phyloP scores from a whole-genome alignment of 2,797 vertebrate species.

The Cuniculus paca region DNA sequence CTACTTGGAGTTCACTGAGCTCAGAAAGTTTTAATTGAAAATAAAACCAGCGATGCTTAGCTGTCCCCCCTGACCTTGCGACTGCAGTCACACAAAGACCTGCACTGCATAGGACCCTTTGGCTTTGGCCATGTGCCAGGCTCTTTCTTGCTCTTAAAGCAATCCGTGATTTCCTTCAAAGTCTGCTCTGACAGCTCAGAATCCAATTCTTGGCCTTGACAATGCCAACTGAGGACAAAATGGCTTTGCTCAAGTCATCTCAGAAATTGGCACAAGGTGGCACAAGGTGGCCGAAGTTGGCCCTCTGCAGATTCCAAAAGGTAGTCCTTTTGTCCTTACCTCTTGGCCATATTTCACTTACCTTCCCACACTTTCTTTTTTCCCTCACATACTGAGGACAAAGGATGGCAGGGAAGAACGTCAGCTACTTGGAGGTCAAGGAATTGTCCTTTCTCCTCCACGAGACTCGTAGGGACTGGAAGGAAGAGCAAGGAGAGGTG shows the following conservation, averaged over 20 bases:
- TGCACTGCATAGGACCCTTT: accelerated
- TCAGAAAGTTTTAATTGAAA: conserved; percentile 55
- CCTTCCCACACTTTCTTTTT: background rate
- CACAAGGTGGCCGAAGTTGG: accelerated
- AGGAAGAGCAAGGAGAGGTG: background rate
- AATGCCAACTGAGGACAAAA: background rate
- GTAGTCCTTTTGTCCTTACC: background rate
- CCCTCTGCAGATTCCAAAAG: background rate
- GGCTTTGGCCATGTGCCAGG: background rate
- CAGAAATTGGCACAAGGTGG: background rate
- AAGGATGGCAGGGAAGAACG: background rate
- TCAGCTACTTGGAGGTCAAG: background rate
- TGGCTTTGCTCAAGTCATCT: background rate
- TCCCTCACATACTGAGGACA: background rate
- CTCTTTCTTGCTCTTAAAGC: background rate
- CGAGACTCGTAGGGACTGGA: accelerated
- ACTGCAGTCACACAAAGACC: background rate
- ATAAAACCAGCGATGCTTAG: conserved; percentile 61
- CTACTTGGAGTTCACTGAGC: conserved; percentile 64
- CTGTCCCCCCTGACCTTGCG: background rate
- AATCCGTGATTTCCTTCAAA: accelerated
- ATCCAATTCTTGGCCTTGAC: no score
- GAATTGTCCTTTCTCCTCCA: background rate
- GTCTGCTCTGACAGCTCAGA: background rate
- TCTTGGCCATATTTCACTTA: background rate